These are phyloP conservation scores for Pollenia labialis DNA, from an alignment of 2,888 invertebrate species.

Conservation along the genomic window DNA sequence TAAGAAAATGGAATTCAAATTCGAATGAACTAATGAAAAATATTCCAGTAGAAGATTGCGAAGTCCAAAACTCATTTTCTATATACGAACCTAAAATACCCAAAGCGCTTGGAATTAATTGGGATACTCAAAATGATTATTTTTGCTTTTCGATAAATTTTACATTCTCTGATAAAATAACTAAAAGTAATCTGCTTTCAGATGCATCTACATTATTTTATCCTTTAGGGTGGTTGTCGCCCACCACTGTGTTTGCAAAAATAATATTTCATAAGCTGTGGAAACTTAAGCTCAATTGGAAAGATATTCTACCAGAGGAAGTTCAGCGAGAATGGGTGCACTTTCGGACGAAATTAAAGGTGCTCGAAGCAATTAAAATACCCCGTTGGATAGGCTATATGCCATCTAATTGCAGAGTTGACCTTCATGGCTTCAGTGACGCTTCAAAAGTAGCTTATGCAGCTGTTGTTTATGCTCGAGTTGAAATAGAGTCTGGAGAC, in stretches of 20 bases:
- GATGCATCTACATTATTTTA: conserved; percentile 64
- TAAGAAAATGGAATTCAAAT: conserved; percentile 63
- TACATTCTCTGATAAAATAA: conserved; percentile 30
- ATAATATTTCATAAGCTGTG: conserved; percentile 69
- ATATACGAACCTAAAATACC: conserved; percentile 28
- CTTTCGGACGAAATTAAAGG: conserved; percentile 39
- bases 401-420: background rate
- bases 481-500: conserved; percentile 7
- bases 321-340: conserved; percentile 46
- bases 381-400: conserved; percentile 44
- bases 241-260: conserved; percentile 66
- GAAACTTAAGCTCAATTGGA: conserved; percentile 62
- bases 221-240: conserved; percentile 69
- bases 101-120: conserved; percentile 43
- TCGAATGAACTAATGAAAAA: conserved; percentile 6
- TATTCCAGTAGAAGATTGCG: too few species aligned
- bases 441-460: conserved; percentile 63
- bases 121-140: conserved; percentile 45
- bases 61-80: background rate
- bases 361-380: conserved; percentile 52
- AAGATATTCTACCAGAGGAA: conserved; percentile 57
- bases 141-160: conserved; percentile 55
- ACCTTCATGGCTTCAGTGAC: conserved; percentile 67
- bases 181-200: conserved; percentile 56
- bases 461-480: conserved; percentile 60